Evolutionary conservation across 2,797 vertebrate species (phyloP), one percentile per base, ranked within the genome.

Genomic region (Lemur catta): DNA sequence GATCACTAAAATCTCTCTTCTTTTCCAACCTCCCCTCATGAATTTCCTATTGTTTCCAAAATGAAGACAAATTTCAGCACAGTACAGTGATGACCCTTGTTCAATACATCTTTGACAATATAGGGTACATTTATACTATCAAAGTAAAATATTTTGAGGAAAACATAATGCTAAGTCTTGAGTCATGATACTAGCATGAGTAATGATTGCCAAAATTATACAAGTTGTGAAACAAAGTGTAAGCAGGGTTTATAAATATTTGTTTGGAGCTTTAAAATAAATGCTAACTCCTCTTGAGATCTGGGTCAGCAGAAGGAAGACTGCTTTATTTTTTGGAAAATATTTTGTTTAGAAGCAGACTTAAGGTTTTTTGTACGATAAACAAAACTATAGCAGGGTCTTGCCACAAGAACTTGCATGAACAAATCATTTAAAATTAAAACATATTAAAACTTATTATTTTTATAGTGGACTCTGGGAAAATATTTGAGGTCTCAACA

Each of bases 391-490:
- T 48, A 92, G 28, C 14, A 59, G 26, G 24, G 15, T 87, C 69
- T 95, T 76, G 48, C 57, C 41, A 15, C 41, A 94, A 87, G 71
- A 94, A 91, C 17, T 28, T 57, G 76, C 65, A 52, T 4, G 14
- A 96, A 86, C 33, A 93, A 74, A 69, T 94, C 26, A 55, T 87
- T 89, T 91, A 35, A 93, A 95, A 94, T 65, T 84, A 52, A 69
- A 84, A 76, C 80, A 26, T 48, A 55, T 38, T 38, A 38, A 38
- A 41, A 74, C 35, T 96, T 76, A 35, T 38, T 93, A 65, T 93
- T 97, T 97, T 96, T 89, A 93, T 43, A 67, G 69, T 67, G 35
- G 33, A 72, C 61, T 84, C 89, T 79, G 91, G 85, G 94, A 87
- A 97, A 89, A 84, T 93, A 96, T 84, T 69, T 96, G 75, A 80